A percentile compares a stretch with the other conserved stretches of the same genome.
phyloP scores from a whole-genome alignment of 2,113 vertebrate species.

The Bombycilla garrulus region DNA sequence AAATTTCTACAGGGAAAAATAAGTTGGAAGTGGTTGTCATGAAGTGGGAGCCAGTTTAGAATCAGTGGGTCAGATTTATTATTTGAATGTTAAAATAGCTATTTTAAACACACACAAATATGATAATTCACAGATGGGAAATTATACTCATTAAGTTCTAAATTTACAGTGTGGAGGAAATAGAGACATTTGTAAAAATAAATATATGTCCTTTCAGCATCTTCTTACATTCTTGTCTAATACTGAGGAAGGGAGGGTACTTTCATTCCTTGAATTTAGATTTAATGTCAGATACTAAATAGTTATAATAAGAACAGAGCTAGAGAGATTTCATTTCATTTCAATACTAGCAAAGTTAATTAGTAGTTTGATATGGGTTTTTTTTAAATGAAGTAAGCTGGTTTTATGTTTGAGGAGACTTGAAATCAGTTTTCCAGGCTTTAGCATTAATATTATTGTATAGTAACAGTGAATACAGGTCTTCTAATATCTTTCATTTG shows the following conservation, averaged over 20 bases:
- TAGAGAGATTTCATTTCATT: slow-evolving; percentile 15
- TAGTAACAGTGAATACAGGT: neutral
- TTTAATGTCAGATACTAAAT: slow-evolving; percentile 3
- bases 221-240: slow-evolving; percentile 26
- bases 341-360: slow-evolving; percentile 22
- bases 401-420: neutral
- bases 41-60: slow-evolving; percentile 17
- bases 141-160: slow-evolving; percentile 56
- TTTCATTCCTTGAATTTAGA: slow-evolving; percentile 7
- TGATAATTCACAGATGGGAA: slow-evolving; percentile 61
- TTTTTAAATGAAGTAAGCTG: neutral
- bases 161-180: slow-evolving; percentile 61
- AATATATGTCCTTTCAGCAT: slow-evolving; percentile 43
- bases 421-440: neutral
- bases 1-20: slow-evolving; percentile 15
- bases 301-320: neutral
- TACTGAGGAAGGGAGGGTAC: neutral
- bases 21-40: slow-evolving; percentile 24
- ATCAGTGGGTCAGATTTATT: slow-evolving; percentile 56
- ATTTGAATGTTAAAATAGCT: slow-evolving; percentile 48
- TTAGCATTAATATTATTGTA: neutral
- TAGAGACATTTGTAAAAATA: slow-evolving; percentile 57
- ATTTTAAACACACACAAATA: slow-evolving; percentile 46
- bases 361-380: neutral
- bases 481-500: neutral